Evolutionary conservation across 2,888 invertebrate species (phyloP), one percentile per base, ranked within the genome.

Genomic region (Cerceris rybyensis): DNA sequence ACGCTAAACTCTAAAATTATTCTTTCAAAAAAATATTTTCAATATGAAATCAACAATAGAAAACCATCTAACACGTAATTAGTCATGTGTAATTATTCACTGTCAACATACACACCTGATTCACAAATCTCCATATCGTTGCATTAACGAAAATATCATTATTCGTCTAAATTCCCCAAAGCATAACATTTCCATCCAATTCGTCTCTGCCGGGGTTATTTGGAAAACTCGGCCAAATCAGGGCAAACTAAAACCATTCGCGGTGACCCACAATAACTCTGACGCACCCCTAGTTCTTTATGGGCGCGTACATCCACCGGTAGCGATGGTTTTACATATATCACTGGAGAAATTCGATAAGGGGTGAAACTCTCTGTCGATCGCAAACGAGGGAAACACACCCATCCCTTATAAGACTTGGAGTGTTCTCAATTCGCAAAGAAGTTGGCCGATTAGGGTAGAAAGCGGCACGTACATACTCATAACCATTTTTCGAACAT

Each of bases 391-490:
- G 42, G 14, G 58, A 39, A 59, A 70, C 43, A n/a, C 14, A 49
- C 39, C 17, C 42, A 7, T 42, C 14, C 39, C 11, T 49, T 39
- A 5, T 11, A n/a, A 59, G 57, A 11, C 71, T 63, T 49, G 16
- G 63, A 84, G 79, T 68, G 73, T 80, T 70, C 64, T 49, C 60
- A n/a, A 55, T 16, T 42, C 57, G 50, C 54, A 28, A 43, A 46
- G 52, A 81, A 84, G 76, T 86, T 84, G 58, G 80, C 80, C 87
- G 87, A 86, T 87, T 87, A 85, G 77, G 73, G 69, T 75, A 75
- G 59, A 73, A 80, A 13, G 66, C 69, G 64, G 8, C 54, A 54
- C 49, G 73, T 41, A 59, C 73, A 64, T 70, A 28, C n/a, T n/a
- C 28, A 28, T 28, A 28, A 4, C 28, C 28, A 68, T 54, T 42